phyloP scores from a whole-genome alignment of 1,140 invertebrate species.

The Babylonia areolata region DNA sequence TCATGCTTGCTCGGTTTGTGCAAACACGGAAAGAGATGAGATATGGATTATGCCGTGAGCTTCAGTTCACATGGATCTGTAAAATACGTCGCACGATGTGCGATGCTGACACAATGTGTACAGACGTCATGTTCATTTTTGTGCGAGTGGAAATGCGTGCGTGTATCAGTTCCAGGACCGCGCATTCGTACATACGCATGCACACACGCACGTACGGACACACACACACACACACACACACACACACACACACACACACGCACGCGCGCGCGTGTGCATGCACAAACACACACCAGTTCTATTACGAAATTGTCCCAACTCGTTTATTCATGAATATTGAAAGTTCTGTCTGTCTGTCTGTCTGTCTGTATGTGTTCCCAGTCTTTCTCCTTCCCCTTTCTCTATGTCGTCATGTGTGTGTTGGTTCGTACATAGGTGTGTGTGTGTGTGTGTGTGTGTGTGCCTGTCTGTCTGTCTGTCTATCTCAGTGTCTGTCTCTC shows the following conservation, averaged over 20 bases:
- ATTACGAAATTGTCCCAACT: not conserved
- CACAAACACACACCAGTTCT: not conserved
- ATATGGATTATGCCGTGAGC: not conserved
- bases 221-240: slow-evolving; percentile 11
- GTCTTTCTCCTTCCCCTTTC: too few relatives aligned
- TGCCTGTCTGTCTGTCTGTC: too few relatives aligned
- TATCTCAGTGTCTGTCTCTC: too few relatives aligned
- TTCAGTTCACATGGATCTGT: too few relatives aligned
- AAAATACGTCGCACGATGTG: too few relatives aligned
- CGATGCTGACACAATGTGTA: too few relatives aligned
- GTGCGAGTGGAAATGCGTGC: not conserved
- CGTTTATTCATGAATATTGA: not conserved
- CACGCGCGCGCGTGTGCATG: not conserved
- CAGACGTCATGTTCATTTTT: too few relatives aligned
- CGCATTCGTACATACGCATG: not conserved
- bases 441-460: not conserved
- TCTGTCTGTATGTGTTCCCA: too few relatives aligned
- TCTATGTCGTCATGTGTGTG: too few relatives aligned
- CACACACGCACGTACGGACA: not conserved
- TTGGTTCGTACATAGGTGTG: not conserved
- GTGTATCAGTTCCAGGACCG: not conserved
- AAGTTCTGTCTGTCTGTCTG: too few relatives aligned
- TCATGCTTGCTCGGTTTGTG: too few relatives aligned
- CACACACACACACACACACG: slow-evolving; percentile 6
- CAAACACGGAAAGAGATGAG: not conserved